Evolutionary conservation across 2,888 invertebrate species (phyloP).

Genomic region (Aphodius sticticus): DNA sequence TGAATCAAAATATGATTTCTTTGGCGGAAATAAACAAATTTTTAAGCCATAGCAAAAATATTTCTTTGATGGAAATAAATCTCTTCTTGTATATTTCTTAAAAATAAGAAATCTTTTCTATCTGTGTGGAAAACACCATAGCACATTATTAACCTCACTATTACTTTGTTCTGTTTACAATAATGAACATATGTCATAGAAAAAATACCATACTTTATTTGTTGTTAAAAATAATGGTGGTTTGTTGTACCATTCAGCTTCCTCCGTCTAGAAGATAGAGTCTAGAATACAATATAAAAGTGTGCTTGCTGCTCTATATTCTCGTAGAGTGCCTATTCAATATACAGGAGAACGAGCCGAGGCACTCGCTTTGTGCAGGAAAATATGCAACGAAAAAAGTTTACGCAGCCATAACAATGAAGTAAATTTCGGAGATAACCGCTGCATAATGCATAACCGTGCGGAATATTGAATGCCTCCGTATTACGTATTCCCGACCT

Average conservation of each 20-base stretch:
- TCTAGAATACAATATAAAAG: not conserved
- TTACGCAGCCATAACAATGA: not conserved
- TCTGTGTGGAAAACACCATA: no score
- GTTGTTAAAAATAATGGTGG: no score
- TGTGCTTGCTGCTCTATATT: not conserved
- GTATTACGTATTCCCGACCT: not conserved
- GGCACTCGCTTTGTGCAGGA: not conserved
- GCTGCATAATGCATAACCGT: not conserved
- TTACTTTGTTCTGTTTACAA: no score
- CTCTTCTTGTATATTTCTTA: no score
- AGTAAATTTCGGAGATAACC: not conserved
- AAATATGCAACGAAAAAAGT: not conserved
- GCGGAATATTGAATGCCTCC: not conserved
- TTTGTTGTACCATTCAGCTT: not conserved
- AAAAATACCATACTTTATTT: no score
- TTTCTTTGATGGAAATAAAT: no score
- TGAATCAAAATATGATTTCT: no score
- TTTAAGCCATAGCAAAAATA: no score
- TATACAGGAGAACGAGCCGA: not conserved
- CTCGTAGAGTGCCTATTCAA: not conserved
- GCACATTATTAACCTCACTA: no score
- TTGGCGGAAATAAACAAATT: no score
- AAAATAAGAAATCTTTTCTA: no score
- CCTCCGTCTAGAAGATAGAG: not conserved
- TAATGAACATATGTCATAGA: not conserved